Conservation (phyloP, 1,140 invertebrate species). For the Euglossa dilemma region DNA sequence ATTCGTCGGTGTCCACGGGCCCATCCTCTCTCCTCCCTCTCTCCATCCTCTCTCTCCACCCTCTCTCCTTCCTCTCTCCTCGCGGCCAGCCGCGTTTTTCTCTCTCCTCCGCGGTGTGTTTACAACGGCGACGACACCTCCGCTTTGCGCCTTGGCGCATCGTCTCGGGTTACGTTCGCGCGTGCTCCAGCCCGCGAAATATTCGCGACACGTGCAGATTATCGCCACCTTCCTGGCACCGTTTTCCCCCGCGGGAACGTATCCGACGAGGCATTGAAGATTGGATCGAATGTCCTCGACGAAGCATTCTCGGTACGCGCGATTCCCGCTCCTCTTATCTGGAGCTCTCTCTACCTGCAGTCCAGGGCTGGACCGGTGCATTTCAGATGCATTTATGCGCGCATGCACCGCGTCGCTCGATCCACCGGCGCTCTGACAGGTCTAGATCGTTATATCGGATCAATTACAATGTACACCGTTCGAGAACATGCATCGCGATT, state of each 20-base stretch:
- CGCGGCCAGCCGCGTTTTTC: not conserved
- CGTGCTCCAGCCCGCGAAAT: slow-evolving; percentile 67
- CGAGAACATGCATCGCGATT: slow-evolving; percentile 26
- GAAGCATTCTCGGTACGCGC: slow-evolving; percentile 64
- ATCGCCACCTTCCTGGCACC: slow-evolving; percentile 62
- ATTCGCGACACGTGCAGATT: slow-evolving; percentile 72
- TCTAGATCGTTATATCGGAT: slow-evolving; percentile 50
- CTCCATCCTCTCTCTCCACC: not conserved
- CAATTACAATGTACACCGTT: slow-evolving; percentile 42
- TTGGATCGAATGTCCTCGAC: slow-evolving; percentile 70
- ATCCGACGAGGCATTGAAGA: slow-evolving; percentile 46
- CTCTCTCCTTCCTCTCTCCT: not conserved
- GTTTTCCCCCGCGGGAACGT: slow-evolving; percentile 15
- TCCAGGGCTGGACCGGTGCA: slow-evolving; percentile 34
- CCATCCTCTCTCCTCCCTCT: slow-evolving; percentile 5
- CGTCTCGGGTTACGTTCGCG: slow-evolving; percentile 66
- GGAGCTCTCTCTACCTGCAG: slow-evolving; percentile 47
- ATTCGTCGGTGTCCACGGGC: slow-evolving; percentile 30
- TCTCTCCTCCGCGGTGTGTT: slow-evolving; percentile 12
- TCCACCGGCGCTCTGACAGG: slow-evolving; percentile 19
- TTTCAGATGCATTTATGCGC: slow-evolving; percentile 36
- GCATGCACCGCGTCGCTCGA: not conserved
- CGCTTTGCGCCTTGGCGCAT: slow-evolving; percentile 51
- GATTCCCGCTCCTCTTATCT: slow-evolving; percentile 59
- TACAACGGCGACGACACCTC: slow-evolving; percentile 55